Evolutionary conservation across 2,888 invertebrate genomes (phyloP), one percentile per base, ranked within the genome.

Genomic region (Herminia tarsipennalis): DNA sequence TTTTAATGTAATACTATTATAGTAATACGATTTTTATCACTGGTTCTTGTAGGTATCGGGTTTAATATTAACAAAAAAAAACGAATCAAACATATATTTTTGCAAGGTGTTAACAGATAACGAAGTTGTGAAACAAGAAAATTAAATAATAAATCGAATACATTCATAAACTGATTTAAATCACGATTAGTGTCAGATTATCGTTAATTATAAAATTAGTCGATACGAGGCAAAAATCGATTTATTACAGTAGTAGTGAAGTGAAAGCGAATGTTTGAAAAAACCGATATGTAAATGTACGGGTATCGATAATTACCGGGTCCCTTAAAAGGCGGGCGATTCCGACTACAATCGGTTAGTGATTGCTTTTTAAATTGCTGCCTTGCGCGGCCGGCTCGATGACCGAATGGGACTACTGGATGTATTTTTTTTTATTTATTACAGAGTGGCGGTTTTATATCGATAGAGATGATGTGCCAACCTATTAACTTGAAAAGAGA

Each of bases 301-400:
- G 70, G 72, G 74, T 76, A 77, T 81, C 81, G 79, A 83, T 83
- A 86, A 87, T 84, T 83, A 83, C 73, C 67, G 79, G n/a, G 75
- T 81, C 81, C 85, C 84, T 81, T 86, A 82, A 78, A 83, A 81
- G 84, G 83, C 81, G 78, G 78, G 67, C 70, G 74, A 82, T 76
- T 79, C 78, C 66, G 76, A 70, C 73, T 73, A 78, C 81, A 79
- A 73, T 76, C 76, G 71, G 77, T 76, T 73, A 79, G 78, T 83
- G 84, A 88, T 87, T 88, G 73, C 81, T 85, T 88, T 84, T 86
- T 83, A 86, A 88, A 87, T 86, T 85, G 78, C 80, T 76, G 72
- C 59, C 71, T 73, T 69, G 66, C 66, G 64, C 56, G 28, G n/a
- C 49, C 46, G 48, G 55, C 66, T 58, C 68, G 73, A 66, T 70